phyloP scores from a whole-genome alignment of 2,797 vertebrate genomes.

The Sus cebifrons region DNA sequence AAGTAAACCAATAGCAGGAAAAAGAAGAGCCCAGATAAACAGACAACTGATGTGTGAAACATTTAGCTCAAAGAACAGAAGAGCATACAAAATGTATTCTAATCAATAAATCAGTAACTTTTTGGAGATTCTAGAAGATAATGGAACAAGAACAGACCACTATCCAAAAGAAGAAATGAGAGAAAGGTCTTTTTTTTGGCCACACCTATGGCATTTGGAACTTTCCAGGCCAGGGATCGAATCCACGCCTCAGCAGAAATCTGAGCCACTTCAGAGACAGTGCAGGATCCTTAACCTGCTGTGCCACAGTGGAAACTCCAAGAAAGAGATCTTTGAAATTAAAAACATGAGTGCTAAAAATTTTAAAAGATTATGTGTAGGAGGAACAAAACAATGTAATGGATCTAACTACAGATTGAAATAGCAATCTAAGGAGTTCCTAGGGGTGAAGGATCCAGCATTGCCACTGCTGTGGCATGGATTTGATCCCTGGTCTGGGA shows the following conservation, averaged over 20 bases:
- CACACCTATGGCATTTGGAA: too few species aligned
- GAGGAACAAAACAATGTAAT: not conserved
- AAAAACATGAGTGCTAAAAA: too few species aligned
- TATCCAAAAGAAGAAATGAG: constrained; percentile 57
- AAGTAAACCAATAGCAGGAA: not conserved
- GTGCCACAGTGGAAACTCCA: too few species aligned
- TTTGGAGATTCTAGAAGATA: constrained; percentile 20
- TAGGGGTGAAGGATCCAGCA: too few species aligned
- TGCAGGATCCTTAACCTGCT: too few species aligned
- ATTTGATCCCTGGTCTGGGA: too few species aligned
- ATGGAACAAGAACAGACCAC: not conserved
- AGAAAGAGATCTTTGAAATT: too few species aligned
- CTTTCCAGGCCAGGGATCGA: too few species aligned
- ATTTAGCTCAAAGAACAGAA: constrained; percentile 53
- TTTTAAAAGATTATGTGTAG: not conserved
- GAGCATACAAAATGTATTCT: not conserved
- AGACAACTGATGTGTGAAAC: constrained; percentile 31
- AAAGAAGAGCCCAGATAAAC: not conserved
- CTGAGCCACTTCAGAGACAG: too few species aligned
- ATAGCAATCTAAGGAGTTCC: not conserved
- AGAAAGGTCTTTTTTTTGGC: not conserved
- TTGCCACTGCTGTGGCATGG: too few species aligned
- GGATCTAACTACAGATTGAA: not conserved
- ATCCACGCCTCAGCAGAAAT: too few species aligned
- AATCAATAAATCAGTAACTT: not conserved